phyloP scores from a whole-genome alignment of 1,140 invertebrate species.

The Nephila pilipes region DNA sequence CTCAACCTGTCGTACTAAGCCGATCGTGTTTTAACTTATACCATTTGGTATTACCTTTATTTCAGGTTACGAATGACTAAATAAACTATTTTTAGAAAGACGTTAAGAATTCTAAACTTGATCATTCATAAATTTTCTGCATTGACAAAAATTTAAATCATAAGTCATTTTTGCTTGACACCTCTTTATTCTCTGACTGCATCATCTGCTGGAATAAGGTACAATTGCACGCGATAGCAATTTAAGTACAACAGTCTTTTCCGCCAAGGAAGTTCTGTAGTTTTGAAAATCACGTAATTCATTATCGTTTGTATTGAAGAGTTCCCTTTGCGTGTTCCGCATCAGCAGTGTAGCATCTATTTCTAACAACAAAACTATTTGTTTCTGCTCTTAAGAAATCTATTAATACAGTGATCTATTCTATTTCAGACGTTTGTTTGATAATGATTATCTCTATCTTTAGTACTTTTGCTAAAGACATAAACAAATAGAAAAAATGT shows the following conservation, averaged over 20 bases:
- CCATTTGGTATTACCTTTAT: background rate
- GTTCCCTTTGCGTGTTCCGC: background rate
- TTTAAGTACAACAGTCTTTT: background rate
- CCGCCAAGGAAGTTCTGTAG: background rate
- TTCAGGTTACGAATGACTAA: background rate
- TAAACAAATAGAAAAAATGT: no score
- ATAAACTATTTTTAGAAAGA: conserved; percentile 9
- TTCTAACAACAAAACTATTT: background rate
- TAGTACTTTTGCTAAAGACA: no score
- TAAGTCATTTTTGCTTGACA: background rate
- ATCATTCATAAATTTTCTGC: background rate
- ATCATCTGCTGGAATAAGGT: background rate
- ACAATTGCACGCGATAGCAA: background rate
- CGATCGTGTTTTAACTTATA: no score
- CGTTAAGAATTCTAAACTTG: background rate
- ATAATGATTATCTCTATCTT: no score
- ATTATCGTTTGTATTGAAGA: background rate
- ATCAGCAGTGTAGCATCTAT: background rate
- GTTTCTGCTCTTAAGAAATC: background rate
- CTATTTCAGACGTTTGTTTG: background rate
- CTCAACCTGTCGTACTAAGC: no score
- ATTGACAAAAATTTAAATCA: background rate
- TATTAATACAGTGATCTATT: background rate
- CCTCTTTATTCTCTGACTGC: background rate
- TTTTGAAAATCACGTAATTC: no score